phyloP scores from a whole-genome alignment of 2,797 vertebrate species.

The Notolepis coatsorum region DNA sequence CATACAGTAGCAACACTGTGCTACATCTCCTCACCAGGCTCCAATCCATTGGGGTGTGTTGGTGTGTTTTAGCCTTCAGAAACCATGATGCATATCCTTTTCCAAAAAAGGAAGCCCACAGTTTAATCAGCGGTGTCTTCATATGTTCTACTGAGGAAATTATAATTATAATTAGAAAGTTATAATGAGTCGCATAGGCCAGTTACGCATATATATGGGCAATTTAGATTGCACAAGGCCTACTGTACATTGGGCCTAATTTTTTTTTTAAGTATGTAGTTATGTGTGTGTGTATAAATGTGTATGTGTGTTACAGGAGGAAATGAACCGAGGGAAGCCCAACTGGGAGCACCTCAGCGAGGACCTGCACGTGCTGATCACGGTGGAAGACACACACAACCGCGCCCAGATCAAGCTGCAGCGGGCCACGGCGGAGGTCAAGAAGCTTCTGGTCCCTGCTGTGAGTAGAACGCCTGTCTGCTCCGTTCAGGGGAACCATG shows the following conservation, averaged over 20 bases:
- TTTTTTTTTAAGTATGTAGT: background rate
- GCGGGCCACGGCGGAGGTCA: slow-evolving; percentile 97
- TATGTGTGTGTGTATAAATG: slow-evolving; percentile 1
- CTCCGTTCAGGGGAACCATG: slow-evolving; percentile 14
- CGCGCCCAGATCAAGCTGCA: slow-evolving; percentile 98
- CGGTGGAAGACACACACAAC: slow-evolving; percentile 99
- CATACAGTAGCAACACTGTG: too few species aligned
- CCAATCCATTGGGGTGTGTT: too few species aligned
- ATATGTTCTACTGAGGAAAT: too few species aligned
- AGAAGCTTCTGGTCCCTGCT: slow-evolving; percentile 96
- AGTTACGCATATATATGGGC: too few species aligned
- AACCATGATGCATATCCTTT: too few species aligned
- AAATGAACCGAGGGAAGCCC: slow-evolving; percentile 98
- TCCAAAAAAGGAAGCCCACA: too few species aligned
- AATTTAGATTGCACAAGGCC: too few species aligned
- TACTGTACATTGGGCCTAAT: too few species aligned
- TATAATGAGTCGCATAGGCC: too few species aligned
- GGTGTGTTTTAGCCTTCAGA: background rate
- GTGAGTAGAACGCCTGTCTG: slow-evolving; percentile 83
- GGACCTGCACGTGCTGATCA: slow-evolving; percentile 98
- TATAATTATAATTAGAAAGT: too few species aligned
- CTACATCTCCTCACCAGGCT: too few species aligned
- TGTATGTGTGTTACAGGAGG: slow-evolving; percentile 86
- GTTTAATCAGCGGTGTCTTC: too few species aligned
- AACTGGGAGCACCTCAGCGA: slow-evolving; percentile 99